phyloP scores from a whole-genome alignment of 1,140 invertebrate genomes.

The Drosophila punjabiensis region DNA sequence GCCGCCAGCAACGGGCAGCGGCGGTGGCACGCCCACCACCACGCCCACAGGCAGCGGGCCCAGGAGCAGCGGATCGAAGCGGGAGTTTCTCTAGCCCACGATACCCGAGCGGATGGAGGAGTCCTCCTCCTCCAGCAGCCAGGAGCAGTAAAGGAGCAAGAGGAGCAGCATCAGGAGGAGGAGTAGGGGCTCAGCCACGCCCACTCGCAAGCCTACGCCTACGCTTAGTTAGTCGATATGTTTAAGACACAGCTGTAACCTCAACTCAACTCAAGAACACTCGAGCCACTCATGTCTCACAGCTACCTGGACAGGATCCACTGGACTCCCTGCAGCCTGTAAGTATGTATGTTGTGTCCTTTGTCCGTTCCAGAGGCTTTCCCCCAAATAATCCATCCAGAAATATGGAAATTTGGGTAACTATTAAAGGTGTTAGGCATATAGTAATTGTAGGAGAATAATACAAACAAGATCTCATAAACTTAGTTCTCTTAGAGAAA shows the following conservation, averaged over 20 bases:
- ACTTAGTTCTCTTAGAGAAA: background rate
- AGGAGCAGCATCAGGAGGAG: background rate
- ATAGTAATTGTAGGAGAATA: too few relatives aligned
- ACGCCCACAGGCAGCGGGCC: constrained; percentile 50
- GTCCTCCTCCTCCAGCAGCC: constrained; percentile 47
- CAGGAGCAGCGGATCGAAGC: constrained; percentile 62
- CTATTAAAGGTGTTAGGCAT: background rate
- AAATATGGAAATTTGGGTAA: constrained; percentile 1
- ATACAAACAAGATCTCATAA: background rate
- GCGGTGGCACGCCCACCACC: constrained; percentile 45
- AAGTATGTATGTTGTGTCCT: background rate
- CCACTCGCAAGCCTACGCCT: constrained; percentile 58
- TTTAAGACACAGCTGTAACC: constrained; percentile 47
- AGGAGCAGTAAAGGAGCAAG: constrained; percentile 10
- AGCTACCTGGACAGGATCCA: background rate
- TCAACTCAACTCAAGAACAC: constrained; percentile 22
- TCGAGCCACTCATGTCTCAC: constrained; percentile 19
- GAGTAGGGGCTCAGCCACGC: constrained; percentile 26
- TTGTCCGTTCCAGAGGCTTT: background rate
- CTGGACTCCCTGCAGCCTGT: constrained; percentile 1
- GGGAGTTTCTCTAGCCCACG: constrained; percentile 85
- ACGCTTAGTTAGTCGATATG: constrained; percentile 70
- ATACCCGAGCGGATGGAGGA: constrained; percentile 64
- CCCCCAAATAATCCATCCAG: constrained; percentile 2
- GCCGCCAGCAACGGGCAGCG: constrained; percentile 25